A percentile compares a stretch with the other conserved stretches of the same genome.
Conservation (phyloP, 1,140 invertebrate genomes). For the Pogonomyrmex barbatus region DNA sequence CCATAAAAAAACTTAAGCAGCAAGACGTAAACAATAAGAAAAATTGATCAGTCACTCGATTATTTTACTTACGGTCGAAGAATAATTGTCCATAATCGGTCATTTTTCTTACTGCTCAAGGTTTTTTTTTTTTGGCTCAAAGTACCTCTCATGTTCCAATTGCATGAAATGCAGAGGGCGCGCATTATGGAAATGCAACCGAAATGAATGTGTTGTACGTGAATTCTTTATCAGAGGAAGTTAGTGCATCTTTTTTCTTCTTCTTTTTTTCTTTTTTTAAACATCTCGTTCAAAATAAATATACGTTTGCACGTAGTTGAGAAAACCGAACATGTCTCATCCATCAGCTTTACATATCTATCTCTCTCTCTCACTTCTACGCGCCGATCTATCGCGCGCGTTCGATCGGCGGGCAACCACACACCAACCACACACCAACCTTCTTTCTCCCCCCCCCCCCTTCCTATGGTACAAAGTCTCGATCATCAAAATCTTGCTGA, state of each 20-base stretch:
- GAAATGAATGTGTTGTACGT: background rate
- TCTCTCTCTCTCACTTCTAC: background rate
- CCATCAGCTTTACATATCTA: background rate
- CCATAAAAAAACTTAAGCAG: too few species aligned
- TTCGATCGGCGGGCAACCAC: background rate
- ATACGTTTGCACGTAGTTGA: background rate
- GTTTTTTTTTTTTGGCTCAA: too few species aligned
- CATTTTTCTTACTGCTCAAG: too few species aligned
- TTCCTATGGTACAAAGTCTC: slow-evolving; percentile 36
- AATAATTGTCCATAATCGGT: too few species aligned
- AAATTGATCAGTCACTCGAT: too few species aligned
- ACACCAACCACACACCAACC: background rate
- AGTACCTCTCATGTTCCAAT: too few species aligned
- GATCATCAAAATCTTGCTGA: slow-evolving; percentile 3
- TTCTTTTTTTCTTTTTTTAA: background rate
- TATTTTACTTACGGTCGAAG: too few species aligned
- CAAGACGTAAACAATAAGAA: too few species aligned
- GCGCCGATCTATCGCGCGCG: slow-evolving; percentile 14
- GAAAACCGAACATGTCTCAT: background rate
- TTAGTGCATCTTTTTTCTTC: background rate
- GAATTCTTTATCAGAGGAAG: background rate
- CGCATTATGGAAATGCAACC: background rate
- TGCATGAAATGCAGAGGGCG: background rate
- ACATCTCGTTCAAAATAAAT: background rate
- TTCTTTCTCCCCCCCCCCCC: background rate